Conservation (phyloP, 2,797 vertebrate genomes). For the Phyllotis vaccarum region DNA sequence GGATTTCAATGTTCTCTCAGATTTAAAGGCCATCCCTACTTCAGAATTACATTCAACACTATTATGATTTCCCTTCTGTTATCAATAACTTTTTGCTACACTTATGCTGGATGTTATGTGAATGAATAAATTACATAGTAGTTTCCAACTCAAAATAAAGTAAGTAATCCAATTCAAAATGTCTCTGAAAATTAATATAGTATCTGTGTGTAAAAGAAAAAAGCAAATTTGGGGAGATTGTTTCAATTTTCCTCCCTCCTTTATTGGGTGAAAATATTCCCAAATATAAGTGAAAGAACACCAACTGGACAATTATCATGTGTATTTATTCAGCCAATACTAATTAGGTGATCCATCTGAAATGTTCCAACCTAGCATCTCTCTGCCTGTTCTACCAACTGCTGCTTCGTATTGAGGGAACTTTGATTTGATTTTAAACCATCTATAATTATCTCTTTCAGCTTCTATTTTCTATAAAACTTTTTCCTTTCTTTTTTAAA, state of each 20-base stretch:
- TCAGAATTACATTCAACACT: constrained; percentile 83
- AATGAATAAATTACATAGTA: constrained; percentile 67
- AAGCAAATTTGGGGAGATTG: constrained; percentile 48
- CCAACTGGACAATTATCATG: constrained; percentile 4
- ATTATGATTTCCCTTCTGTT: constrained; percentile 68
- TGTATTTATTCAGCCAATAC: constrained; percentile 5
- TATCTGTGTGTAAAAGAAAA: background rate
- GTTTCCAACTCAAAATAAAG: constrained; percentile 67
- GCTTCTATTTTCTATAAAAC: background rate
- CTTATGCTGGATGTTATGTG: constrained; percentile 68
- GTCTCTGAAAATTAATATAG: constrained; percentile 48
- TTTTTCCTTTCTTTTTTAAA: constrained; percentile 43
- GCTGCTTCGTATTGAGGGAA: constrained; percentile 38
- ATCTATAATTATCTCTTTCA: background rate
- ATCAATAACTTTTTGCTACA: constrained; percentile 78
- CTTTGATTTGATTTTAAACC: constrained; percentile 51
- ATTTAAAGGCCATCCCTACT: constrained; percentile 81
- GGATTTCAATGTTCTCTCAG: constrained; percentile 80
- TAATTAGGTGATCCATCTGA: background rate
- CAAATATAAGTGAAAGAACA: background rate
- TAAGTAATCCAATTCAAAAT: constrained; percentile 69
- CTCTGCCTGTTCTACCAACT: constrained; percentile 20
- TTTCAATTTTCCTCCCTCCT: background rate
- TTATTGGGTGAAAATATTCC: constrained; percentile 54
- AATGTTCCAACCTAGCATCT: constrained; percentile 13